A percentile compares a stretch with the other conserved stretches of the same genome.
Evolutionary conservation across 64 coral and sea anemone genomes (phyloP).

Genomic region (Acropora tenuis): DNA sequence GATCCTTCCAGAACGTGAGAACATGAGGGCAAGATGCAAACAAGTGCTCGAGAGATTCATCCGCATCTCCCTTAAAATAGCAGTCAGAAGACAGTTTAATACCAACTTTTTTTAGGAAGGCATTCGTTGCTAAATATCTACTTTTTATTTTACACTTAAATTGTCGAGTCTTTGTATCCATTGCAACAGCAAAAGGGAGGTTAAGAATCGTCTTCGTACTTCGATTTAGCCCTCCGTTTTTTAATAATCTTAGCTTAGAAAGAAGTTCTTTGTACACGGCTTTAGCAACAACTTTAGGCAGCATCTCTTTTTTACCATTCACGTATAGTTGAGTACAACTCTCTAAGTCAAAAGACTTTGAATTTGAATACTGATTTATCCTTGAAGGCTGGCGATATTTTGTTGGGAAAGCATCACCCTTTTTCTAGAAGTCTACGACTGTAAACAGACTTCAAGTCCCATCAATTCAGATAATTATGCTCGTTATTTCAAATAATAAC

Average conservation of each 20-base stretch:
- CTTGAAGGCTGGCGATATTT: background rate
- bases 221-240: background rate
- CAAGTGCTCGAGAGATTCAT: background rate
- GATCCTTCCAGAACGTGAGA: background rate
- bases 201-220: no score
- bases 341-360: background rate
- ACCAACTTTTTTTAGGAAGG: background rate
- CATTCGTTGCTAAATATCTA: background rate
- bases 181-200: no score
- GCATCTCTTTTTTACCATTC: background rate
- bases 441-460: background rate
- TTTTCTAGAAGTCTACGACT: background rate
- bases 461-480: background rate
- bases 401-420: background rate
- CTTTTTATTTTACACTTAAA: background rate
- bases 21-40: background rate
- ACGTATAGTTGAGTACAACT: background rate
- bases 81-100: background rate
- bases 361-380: background rate
- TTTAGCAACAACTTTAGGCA: background rate
- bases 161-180: background rate
- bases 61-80: background rate
- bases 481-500: background rate
- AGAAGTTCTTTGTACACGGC: background rate
- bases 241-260: background rate